Evolutionary conservation across 2,113 vertebrate genomes (phyloP), one percentile per base, ranked within the genome.

Genomic region (Acinonyx jubatus): DNA sequence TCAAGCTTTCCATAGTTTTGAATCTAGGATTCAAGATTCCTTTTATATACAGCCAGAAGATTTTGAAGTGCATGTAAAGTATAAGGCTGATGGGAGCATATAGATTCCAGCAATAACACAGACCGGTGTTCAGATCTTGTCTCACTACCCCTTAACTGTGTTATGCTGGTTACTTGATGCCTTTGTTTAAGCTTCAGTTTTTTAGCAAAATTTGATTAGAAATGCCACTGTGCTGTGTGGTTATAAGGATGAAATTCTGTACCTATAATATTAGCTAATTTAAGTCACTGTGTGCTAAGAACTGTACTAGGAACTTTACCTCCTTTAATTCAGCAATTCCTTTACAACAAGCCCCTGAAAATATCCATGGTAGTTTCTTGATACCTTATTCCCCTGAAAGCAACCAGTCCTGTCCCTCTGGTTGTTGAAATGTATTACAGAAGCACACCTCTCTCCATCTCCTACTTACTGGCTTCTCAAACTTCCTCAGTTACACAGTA

Each of bases 401-500:
- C 84, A 81, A 94, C 65, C 27, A 3, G 66, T 94, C 13, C 21
- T 90, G 25, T 41, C 78, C n/a, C 29, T 93, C 9, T 84, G 11
- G 85, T 91, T 88, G 9, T 91, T 81, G 74, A 92, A 92, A 89
- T 89, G 79, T 12, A 94, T 89, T 68, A 13, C 29, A 80, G 29
- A 79, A 95, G 38, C 63, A 63, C 69, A 48, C 73, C 63, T 94
- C 63, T 90, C 66, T 38, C 89, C 78, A 29, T 18, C 36, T 95
- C 18, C 9, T 87, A 25, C 9, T 93, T 87, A 25, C 9, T 92
- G 74, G 14, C 33, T 91, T 94, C n/a, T 81, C 52, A 93, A 86
- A 91, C 11, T 52, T 93, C 89, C 23, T 23, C 92, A 68, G 11
- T 31, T 36, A 95, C 87, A 48, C 13, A 55, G 19, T 85, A 4